phyloP scores from a whole-genome alignment of 2,113 vertebrate species.

The Perca flavescens region DNA sequence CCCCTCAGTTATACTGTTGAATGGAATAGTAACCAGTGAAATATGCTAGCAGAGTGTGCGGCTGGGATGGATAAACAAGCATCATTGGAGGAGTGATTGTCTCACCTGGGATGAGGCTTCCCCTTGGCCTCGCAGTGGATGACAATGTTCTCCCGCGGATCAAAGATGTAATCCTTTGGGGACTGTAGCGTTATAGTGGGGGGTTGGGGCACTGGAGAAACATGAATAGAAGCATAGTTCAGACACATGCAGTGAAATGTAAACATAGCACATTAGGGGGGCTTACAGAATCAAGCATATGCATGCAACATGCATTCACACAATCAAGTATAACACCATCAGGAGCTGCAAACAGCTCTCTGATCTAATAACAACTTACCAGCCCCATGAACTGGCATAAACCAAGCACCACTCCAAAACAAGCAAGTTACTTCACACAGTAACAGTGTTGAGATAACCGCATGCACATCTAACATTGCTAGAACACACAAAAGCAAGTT shows the following conservation, averaged over 20 bases:
- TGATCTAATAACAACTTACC: conserved; percentile 34
- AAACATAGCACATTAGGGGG: neutral
- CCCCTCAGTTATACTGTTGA: neutral
- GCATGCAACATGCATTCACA: conserved; percentile 58
- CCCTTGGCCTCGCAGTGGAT: conserved; percentile 98
- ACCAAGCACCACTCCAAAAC: conserved; percentile 48
- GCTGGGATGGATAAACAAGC: conserved; percentile 9
- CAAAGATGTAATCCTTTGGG: conserved; percentile 97
- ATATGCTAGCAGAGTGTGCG: neutral
- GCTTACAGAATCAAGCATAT: neutral
- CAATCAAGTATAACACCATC: neutral
- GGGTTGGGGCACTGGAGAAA: conserved; percentile 91
- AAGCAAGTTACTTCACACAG: conserved; percentile 31
- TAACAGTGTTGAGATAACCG: conserved; percentile 29
- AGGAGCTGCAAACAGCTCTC: conserved; percentile 26
- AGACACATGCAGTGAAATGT: conserved; percentile 16
- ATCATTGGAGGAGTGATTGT: neutral
- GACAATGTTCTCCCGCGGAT: conserved; percentile 96
- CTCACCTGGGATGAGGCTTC: conserved; percentile 94
- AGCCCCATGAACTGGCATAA: conserved; percentile 4
- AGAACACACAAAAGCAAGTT: conserved; percentile 48
- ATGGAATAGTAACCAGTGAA: neutral
- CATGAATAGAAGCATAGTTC: conserved; percentile 11
- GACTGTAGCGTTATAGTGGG: conserved; percentile 96
- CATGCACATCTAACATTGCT: conserved; percentile 71